phyloP scores from a whole-genome alignment of 2,113 vertebrate species.

The human (Homo sapiens) region DNA sequence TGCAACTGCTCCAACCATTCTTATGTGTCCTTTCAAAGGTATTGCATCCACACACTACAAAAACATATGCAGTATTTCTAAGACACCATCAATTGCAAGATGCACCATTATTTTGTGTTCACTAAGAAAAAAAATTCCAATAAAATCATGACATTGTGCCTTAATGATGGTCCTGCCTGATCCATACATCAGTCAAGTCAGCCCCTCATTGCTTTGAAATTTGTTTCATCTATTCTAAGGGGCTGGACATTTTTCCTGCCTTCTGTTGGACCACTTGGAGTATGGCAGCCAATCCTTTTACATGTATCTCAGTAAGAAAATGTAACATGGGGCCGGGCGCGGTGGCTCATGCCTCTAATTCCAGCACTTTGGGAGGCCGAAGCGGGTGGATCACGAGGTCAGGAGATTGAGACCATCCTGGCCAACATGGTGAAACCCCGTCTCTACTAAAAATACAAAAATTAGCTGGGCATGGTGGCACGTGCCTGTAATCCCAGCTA shows the following conservation, averaged over 20 bases:
- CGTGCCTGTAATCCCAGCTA: too few relatives aligned
- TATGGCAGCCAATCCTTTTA: not conserved
- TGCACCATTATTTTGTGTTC: not conserved
- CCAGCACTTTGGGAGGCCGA: too few relatives aligned
- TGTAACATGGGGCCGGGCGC: accelerated
- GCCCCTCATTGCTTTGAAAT: not conserved
- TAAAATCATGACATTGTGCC: not conserved
- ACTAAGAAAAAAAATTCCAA: not conserved
- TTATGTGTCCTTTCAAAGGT: not conserved
- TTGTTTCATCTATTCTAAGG: not conserved
- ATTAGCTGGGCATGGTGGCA: too few relatives aligned
- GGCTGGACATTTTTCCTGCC: not conserved
- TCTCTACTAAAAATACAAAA: too few relatives aligned
- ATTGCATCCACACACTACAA: not conserved
- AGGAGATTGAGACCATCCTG: too few relatives aligned
- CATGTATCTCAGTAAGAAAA: not conserved
- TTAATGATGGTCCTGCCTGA: not conserved
- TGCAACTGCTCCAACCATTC: not conserved
- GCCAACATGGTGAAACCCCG: too few relatives aligned
- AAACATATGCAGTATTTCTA: not conserved
- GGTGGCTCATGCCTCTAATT: too few relatives aligned
- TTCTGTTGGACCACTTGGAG: not conserved
- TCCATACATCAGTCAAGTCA: not conserved
- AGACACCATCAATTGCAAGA: not conserved
- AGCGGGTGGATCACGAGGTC: too few relatives aligned